Conservation (phyloP, 23 tunicate genomes). For the Corella eumyota region DNA sequence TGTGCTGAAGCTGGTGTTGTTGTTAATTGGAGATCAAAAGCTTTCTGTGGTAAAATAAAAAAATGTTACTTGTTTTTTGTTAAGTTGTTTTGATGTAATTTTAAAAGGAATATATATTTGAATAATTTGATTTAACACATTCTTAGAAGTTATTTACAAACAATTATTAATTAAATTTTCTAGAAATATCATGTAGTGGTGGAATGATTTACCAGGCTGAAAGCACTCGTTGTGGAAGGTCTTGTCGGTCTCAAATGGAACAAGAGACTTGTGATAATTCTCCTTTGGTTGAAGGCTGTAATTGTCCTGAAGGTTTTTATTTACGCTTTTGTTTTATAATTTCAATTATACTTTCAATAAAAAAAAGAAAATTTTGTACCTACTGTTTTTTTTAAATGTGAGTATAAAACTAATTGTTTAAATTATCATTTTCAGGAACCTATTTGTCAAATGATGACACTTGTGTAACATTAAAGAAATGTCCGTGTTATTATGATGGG, state of each 20-base stretch:
- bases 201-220: slow-evolving; percentile 5
- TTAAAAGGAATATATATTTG: too few species aligned
- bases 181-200: slow-evolving; percentile 19
- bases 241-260: slow-evolving; percentile 22
- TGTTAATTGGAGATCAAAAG: slow-evolving; percentile 18
- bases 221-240: slow-evolving; percentile 7
- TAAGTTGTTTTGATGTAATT: not conserved
- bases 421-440: not conserved
- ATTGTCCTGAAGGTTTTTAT: slow-evolving; percentile 16
- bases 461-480: slow-evolving; percentile 12
- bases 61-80: not conserved
- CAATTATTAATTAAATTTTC: too few species aligned
- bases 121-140: too few species aligned
- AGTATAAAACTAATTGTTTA: too few species aligned
- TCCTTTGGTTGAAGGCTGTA: slow-evolving; percentile 25
- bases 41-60: slow-evolving; percentile 15
- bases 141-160: not conserved
- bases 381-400: too few species aligned
- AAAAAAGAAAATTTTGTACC: too few species aligned
- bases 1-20: slow-evolving; percentile 6
- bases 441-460: slow-evolving; percentile 5
- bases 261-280: slow-evolving; percentile 5
- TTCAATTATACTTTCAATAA: too few species aligned
- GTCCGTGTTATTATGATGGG: slow-evolving; percentile 18
- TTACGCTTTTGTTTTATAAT: not conserved